phyloP scores from a whole-genome alignment of 2,888 invertebrate species.

The Lepetodrilus schrolli region DNA sequence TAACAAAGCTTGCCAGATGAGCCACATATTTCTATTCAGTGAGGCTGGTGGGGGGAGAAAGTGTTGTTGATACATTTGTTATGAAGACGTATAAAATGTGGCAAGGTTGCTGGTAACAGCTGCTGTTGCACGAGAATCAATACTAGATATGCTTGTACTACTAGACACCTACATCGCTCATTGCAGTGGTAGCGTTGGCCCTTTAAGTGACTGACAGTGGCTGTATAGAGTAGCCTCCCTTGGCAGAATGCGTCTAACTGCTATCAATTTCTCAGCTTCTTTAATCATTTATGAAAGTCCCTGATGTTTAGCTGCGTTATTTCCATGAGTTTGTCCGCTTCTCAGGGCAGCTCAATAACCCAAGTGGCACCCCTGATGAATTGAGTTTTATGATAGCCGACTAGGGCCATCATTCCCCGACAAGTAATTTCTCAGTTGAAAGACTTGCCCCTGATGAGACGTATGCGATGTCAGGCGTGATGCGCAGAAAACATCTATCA shows the following conservation, averaged over 20 bases:
- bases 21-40: neutral
- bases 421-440: conserved; percentile 35
- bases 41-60: neutral
- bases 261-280: conserved; percentile 33
- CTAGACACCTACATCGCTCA: neutral
- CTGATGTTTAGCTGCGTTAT: conserved; percentile 32
- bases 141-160: too few relatives aligned
- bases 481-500: neutral
- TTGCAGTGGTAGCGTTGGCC: neutral
- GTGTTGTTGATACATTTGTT: conserved; percentile 11
- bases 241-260: conserved; percentile 31
- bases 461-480: neutral
- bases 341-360: conserved; percentile 23
- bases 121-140: neutral
- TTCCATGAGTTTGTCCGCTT: conserved; percentile 7
- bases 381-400: conserved; percentile 35
- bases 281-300: conserved; percentile 30
- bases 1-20: neutral
- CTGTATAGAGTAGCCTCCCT: neutral
- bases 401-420: conserved; percentile 16
- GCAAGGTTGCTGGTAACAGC: neutral
- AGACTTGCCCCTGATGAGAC: conserved; percentile 24
- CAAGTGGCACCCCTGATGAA: conserved; percentile 10
- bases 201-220: conserved; percentile 24
- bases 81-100: conserved; percentile 4